Evolutionary conservation across 2,113 vertebrate species (phyloP).

Genomic region (Butorides virescens): DNA sequence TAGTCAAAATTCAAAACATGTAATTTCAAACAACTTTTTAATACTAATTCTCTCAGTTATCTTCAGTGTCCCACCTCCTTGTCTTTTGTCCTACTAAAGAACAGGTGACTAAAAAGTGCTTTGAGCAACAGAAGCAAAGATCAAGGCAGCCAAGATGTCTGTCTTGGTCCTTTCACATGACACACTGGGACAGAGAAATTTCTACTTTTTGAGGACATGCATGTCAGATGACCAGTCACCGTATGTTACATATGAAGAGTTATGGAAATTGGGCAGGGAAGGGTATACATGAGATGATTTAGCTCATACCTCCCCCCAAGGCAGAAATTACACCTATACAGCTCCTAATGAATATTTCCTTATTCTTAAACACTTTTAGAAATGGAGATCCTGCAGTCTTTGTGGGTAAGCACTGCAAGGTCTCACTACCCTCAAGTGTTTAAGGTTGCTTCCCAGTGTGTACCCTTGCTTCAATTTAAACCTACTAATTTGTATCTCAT

Average conservation of each 20-base stretch:
- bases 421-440: neutral
- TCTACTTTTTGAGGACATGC: neutral
- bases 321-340: neutral
- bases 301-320: neutral
- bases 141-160: neutral
- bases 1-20: neutral
- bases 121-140: neutral
- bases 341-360: neutral
- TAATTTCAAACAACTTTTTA: neutral
- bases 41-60: neutral
- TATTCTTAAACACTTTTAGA: neutral
- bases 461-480: neutral
- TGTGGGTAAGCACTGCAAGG: neutral
- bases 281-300: neutral
- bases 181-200: neutral
- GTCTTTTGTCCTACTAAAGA: neutral
- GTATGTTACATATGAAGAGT: neutral
- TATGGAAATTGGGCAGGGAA: neutral
- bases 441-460: neutral
- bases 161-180: neutral
- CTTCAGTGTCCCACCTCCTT: neutral
- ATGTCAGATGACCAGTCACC: neutral
- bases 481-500: neutral
- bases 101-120: neutral
- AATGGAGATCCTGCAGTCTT: neutral